Evolutionary conservation across 2,888 invertebrate genomes (phyloP), one percentile per base, ranked within the genome.

Genomic region (Abrostola triplasia): DNA sequence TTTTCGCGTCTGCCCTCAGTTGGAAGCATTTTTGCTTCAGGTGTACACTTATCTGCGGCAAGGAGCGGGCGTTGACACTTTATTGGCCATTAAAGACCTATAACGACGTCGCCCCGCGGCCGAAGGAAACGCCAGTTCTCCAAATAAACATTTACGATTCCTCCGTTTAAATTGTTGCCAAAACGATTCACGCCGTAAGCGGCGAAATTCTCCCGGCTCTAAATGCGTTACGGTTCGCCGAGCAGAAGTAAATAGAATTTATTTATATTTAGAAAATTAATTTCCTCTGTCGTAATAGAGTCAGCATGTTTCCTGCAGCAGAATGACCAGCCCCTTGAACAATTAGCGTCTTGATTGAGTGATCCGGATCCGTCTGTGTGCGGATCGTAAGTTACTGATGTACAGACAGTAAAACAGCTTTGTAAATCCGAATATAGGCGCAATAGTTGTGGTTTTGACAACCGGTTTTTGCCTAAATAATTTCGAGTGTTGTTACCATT

Each of bases 121-220:
- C 85, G 76, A 80, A 85, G 86, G 84, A 88, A 90, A 88, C 85
- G 83, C 86, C 81, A 83, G 80, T 87, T 83, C 85, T 85, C 89
- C 89, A 90, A 92, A 92, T 92, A 92, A 93, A 92, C 93, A 92
- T 92, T 93, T 92, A 92, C 92, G 92, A 90, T 89, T 89, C 80
- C 85, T 83, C 79, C 90, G 89, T 88, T 91, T 91, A 92, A 92
- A 92, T 93, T 91, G 92, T 92, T 91, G 90, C 90, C 91, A 87
- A 88, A 92, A 91, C 92, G 91, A 90, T 91, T 92, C 89, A 79
- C 88, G 87, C 89, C 82, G 82, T 81, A 84, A 85, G 83, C 83
- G 84, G 83, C 78, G 79, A 85, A 89, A 86, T 88, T 89, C 86
- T 82, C 87, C 84, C 79, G 83, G 76, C 82, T 86, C 88, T 91